phyloP scores from a whole-genome alignment of 2,113 vertebrate species.

The Daubentonia madagascariensis region DNA sequence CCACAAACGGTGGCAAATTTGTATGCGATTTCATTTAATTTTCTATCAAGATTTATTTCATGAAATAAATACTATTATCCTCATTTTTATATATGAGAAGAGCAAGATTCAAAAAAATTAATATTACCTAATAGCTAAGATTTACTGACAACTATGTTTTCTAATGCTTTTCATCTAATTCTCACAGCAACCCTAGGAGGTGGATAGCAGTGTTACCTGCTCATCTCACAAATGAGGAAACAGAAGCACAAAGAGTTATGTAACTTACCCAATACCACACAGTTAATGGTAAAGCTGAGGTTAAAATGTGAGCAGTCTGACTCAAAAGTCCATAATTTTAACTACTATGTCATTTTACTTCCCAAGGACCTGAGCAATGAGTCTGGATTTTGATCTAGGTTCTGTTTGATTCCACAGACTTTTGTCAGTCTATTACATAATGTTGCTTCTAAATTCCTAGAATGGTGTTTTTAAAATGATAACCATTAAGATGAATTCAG shows the following conservation, averaged over 20 bases:
- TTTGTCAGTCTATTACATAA: not conserved
- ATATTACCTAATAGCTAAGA: not conserved
- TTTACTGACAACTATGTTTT: not conserved
- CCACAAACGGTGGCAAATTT: not conserved
- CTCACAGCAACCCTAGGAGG: not conserved
- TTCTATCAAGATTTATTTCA: not conserved
- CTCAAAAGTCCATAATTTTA: not conserved
- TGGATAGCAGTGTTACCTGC: not conserved
- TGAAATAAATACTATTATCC: not conserved
- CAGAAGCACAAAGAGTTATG: not conserved
- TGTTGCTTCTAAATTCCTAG: not conserved
- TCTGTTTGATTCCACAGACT: not conserved
- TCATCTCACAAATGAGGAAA: not conserved
- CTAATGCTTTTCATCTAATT: not conserved
- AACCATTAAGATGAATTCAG: conserved; percentile 9
- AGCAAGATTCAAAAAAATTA: not conserved
- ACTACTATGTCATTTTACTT: not conserved
- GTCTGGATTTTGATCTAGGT: not conserved
- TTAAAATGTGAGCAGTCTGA: not conserved
- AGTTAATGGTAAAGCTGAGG: not conserved
- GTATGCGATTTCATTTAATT: not conserved
- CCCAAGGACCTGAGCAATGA: not conserved
- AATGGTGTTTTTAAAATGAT: conserved; percentile 2
- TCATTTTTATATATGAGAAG: conserved; percentile 29
- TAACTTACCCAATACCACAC: not conserved